phyloP scores from a whole-genome alignment of 2,797 vertebrate genomes.

The Syncerus caffer region DNA sequence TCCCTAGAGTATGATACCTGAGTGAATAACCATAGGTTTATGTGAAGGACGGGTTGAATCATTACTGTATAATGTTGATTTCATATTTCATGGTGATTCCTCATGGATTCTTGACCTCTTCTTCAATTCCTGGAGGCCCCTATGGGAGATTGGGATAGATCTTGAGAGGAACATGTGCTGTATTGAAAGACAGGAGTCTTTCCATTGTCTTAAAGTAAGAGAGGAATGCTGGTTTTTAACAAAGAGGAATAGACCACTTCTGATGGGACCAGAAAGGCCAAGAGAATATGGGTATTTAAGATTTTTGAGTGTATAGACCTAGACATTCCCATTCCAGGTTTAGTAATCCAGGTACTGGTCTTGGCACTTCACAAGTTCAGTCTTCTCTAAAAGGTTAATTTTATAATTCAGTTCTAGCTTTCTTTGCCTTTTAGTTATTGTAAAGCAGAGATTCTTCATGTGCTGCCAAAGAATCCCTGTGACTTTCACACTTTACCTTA shows the following conservation, averaged over 20 bases:
- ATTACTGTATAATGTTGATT: background rate
- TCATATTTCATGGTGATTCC: background rate
- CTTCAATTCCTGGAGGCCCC: background rate
- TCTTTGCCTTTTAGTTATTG: background rate
- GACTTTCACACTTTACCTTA: background rate
- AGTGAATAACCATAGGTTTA: background rate
- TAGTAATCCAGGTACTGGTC: background rate
- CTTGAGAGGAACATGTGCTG: background rate
- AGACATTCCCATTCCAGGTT: background rate
- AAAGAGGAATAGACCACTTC: background rate
- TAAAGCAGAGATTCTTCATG: background rate
- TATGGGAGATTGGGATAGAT: background rate
- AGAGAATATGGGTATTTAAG: background rate
- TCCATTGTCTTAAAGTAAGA: background rate
- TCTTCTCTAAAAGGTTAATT: background rate
- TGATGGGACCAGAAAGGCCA: background rate
- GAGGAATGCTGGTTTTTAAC: background rate
- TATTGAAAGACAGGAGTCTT: background rate
- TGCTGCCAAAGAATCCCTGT: background rate
- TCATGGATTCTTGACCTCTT: background rate
- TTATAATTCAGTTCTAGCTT: conserved; percentile 18
- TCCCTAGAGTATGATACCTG: background rate
- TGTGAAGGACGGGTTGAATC: background rate
- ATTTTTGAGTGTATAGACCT: background rate
- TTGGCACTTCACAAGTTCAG: background rate